Percentiles rank a stretch among this genome's conserved stretches.
Evolutionary conservation across 2,888 invertebrate species (phyloP).

Genomic region (Marronus borbonicus): DNA sequence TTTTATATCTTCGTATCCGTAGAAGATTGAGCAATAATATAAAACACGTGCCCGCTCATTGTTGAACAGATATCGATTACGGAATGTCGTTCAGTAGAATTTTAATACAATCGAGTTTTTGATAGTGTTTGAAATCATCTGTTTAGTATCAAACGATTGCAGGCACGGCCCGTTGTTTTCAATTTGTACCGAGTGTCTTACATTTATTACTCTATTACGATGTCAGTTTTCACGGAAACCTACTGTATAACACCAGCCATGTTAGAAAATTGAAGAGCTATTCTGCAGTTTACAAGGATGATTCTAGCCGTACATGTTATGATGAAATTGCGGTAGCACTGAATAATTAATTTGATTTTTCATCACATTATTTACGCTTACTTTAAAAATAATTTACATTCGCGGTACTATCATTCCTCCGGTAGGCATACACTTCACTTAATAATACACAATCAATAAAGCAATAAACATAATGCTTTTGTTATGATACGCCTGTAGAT

Average conservation of each 20-base stretch:
- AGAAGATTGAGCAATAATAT: slow-evolving; percentile 24
- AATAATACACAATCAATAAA: slow-evolving; percentile 47
- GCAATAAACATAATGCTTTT: slow-evolving; percentile 48
- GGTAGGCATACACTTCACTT: slow-evolving; percentile 37
- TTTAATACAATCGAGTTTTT: slow-evolving; percentile 20
- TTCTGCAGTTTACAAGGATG: background rate
- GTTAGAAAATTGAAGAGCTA: background rate
- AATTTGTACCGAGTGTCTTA: slow-evolving; percentile 9
- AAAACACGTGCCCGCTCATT: slow-evolving; percentile 34
- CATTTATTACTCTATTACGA: slow-evolving; percentile 29
- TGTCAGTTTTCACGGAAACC: slow-evolving; percentile 8
- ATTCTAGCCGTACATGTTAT: background rate
- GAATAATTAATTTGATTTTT: background rate
- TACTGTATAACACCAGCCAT: slow-evolving; percentile 1
- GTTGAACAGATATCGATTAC: slow-evolving; percentile 43
- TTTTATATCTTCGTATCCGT: slow-evolving; percentile 10
- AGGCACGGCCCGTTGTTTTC: slow-evolving; percentile 1
- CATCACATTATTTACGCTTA: background rate
- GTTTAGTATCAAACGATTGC: background rate
- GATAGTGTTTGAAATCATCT: background rate
- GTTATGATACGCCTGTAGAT: slow-evolving; percentile 46
- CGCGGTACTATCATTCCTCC: slow-evolving; percentile 33
- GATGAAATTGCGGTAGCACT: slow-evolving; percentile 13
- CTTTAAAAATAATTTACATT: slow-evolving; percentile 20
- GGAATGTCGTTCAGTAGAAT: slow-evolving; percentile 24